phyloP scores from a whole-genome alignment of 2,888 invertebrate species.

The Tineola bisselliella region DNA sequence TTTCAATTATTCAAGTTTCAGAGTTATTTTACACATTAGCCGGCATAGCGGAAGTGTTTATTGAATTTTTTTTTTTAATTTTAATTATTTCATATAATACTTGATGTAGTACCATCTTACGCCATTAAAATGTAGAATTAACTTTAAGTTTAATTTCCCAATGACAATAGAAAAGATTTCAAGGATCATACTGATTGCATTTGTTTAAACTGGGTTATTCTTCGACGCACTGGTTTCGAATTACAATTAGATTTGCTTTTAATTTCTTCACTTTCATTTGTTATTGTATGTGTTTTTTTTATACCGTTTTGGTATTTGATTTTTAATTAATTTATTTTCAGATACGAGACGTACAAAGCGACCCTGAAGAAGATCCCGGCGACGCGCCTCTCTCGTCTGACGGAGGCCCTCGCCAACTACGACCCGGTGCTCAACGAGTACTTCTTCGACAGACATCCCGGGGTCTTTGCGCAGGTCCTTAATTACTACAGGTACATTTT shows the following conservation, averaged over 20 bases:
- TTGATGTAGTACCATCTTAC: not conserved
- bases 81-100: too few relatives aligned
- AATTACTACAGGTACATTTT: slow-evolving; percentile 79
- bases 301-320: too few relatives aligned
- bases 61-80: too few relatives aligned
- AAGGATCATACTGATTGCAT: not conserved
- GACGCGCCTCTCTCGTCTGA: slow-evolving; percentile 82
- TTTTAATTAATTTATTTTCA: slow-evolving; percentile 16
- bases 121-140: not conserved
- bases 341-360: slow-evolving; percentile 80
- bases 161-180: not conserved
- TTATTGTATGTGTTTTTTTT: too few relatives aligned
- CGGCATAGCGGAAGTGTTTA: too few relatives aligned
- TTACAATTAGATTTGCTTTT: too few relatives aligned
- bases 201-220: not conserved
- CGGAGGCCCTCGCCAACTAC: slow-evolving; percentile 88
- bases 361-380: slow-evolving; percentile 91
- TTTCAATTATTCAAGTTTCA: too few relatives aligned
- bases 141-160: not conserved
- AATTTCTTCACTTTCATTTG: not conserved
- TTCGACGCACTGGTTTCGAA: too few relatives aligned
- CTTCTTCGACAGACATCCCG: slow-evolving; percentile 84
- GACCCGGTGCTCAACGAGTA: slow-evolving; percentile 90
- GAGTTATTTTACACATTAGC: too few relatives aligned
- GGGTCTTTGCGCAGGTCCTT: slow-evolving; percentile 89